phyloP scores from a whole-genome alignment of 2,888 invertebrate species.

The Athripsodes cinereus region DNA sequence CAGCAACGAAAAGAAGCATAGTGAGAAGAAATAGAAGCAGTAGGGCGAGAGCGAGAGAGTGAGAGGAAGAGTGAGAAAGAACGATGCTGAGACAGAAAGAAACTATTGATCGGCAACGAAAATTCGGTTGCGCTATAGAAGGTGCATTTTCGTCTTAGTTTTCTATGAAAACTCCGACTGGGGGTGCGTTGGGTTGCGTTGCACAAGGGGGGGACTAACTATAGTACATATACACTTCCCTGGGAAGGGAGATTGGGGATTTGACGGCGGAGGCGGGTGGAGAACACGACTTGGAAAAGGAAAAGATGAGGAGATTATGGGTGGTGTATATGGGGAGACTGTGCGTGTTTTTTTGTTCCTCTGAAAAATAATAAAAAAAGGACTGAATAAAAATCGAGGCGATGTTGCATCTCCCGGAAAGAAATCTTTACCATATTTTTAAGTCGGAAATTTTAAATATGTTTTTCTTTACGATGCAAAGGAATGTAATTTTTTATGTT shows the following conservation, averaged over 20 bases:
- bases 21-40: conserved; percentile 6
- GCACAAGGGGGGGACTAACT: conserved; percentile 1
- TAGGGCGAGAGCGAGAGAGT: background rate
- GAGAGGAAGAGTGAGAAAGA: conserved; percentile 11
- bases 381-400: background rate
- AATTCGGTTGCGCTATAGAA: conserved; percentile 23
- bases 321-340: conserved; percentile 3
- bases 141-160: conserved; percentile 26
- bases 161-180: conserved; percentile 7
- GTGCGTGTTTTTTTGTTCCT: conserved; percentile 5
- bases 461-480: background rate
- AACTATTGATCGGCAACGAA: conserved; percentile 28
- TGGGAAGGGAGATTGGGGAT: background rate
- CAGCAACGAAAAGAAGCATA: conserved; percentile 18
- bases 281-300: background rate
- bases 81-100: conserved; percentile 18
- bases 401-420: conserved; percentile 5
- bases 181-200: conserved; percentile 8
- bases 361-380: background rate
- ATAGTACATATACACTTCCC: too few species aligned
- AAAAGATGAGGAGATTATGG: background rate
- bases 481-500: background rate
- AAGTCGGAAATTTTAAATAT: background rate
- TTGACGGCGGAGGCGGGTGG: background rate
- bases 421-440: conserved; percentile 7